Evolutionary conservation across 2,113 vertebrate species (phyloP).

Genomic region (Oncorhynchus masou): DNA sequence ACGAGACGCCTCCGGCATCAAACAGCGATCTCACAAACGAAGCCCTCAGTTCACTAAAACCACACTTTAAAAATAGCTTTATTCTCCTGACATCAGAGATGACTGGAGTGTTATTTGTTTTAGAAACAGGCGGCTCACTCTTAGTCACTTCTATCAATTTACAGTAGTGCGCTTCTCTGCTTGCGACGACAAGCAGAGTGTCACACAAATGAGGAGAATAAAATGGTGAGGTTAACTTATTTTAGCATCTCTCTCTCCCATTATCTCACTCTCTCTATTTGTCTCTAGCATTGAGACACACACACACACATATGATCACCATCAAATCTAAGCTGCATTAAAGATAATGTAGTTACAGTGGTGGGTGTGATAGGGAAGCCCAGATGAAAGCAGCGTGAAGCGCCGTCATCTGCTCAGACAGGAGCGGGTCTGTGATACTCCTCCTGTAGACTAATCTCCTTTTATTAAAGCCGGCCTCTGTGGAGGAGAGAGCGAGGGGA

Average conservation of each 20-base stretch:
- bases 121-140: slow-evolving; percentile 67
- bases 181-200: too few relatives aligned
- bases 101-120: slow-evolving; percentile 73
- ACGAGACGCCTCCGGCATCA: slow-evolving; percentile 70
- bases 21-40: slow-evolving; percentile 55
- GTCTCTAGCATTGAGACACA: slow-evolving; percentile 47
- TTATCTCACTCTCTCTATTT: not conserved
- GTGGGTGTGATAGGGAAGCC: slow-evolving; percentile 76
- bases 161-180: not conserved
- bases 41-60: slow-evolving; percentile 73
- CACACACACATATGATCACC: slow-evolving; percentile 26
- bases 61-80: slow-evolving; percentile 70
- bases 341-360: slow-evolving; percentile 82
- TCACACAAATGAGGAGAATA: slow-evolving; percentile 1
- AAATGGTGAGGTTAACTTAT: slow-evolving; percentile 14
- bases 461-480: slow-evolving; percentile 73
- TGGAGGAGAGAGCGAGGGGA: slow-evolving; percentile 50
- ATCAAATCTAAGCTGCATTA: slow-evolving; percentile 75
- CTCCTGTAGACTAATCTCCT: slow-evolving; percentile 75
- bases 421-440: slow-evolving; percentile 49
- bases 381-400: slow-evolving; percentile 76
- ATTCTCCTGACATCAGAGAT: slow-evolving; percentile 73
- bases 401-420: slow-evolving; percentile 61
- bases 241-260: slow-evolving; percentile 20
- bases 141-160: slow-evolving; percentile 49